These are phyloP conservation scores for Trissolcus brochymenae DNA, from an alignment of 2,888 invertebrate species.

Conservation along the genomic window DNA sequence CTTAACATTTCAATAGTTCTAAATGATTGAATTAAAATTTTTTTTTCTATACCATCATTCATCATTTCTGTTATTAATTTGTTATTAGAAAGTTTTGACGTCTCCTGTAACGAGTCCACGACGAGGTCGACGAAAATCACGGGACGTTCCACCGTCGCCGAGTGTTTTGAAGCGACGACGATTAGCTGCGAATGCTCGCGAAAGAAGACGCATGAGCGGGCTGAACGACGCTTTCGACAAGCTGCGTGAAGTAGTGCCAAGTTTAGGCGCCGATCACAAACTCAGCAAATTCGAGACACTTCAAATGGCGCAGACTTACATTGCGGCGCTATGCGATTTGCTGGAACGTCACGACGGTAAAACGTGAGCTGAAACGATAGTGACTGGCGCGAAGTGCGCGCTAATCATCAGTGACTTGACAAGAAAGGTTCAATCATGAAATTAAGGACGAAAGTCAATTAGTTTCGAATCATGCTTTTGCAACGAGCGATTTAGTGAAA, in stretches of 20 bases:
- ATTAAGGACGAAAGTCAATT: conserved; percentile 31
- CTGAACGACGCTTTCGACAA: conserved; percentile 86
- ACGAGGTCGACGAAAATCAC: conserved; percentile 69
- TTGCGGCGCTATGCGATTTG: conserved; percentile 82
- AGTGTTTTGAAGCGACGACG: conserved; percentile 80
- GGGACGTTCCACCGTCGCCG: conserved; percentile 78
- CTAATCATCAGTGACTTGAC: conserved; percentile 30
- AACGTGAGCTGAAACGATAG: conserved; percentile 16
- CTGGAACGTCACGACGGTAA: conserved; percentile 75
- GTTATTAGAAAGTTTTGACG: conserved; percentile 61
- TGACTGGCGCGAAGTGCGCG: conserved; percentile 15
- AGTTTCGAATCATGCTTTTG: conserved; percentile 16
- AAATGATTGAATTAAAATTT: no score
- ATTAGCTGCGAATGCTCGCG: conserved; percentile 85
- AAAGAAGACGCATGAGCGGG: conserved; percentile 86
- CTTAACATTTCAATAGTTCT: no score
- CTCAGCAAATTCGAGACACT: conserved; percentile 87
- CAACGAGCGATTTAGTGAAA: conserved; percentile 14
- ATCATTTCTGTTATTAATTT: background rate
- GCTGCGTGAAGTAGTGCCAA: conserved; percentile 84
- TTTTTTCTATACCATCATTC: no score
- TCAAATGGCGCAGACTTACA: conserved; percentile 89
- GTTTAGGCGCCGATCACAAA: conserved; percentile 83
- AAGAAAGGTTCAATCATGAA: conserved; percentile 24
- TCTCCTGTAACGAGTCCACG: conserved; percentile 70